Evolutionary conservation across 2,888 invertebrate genomes (phyloP).

Genomic region (Ferdinandea cuprea): DNA sequence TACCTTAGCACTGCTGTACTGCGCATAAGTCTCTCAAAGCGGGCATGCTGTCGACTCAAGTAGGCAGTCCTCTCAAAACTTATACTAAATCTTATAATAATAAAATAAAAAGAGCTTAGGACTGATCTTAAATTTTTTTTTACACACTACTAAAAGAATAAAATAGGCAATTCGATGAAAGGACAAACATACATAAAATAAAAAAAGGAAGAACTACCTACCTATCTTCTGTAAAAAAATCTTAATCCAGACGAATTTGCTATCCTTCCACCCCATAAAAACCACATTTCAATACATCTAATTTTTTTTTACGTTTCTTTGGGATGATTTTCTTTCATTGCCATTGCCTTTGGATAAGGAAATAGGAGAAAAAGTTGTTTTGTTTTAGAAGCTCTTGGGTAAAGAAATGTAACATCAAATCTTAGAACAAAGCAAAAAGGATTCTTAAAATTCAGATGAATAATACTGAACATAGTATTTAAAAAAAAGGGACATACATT

Average conservation of each 20-base stretch:
- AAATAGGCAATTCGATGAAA: slow-evolving; percentile 18
- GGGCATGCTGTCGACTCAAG: neutral
- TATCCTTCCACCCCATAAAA: slow-evolving; percentile 65
- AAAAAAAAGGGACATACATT: slow-evolving; percentile 35
- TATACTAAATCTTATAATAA: neutral
- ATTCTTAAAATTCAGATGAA: slow-evolving; percentile 56
- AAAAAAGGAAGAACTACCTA: slow-evolving; percentile 18
- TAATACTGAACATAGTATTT: slow-evolving; percentile 48
- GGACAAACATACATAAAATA: slow-evolving; percentile 5
- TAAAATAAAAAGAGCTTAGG: neutral
- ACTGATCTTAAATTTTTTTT: slow-evolving; percentile 3
- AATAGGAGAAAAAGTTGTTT: slow-evolving; percentile 27
- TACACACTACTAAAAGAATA: slow-evolving; percentile 22
- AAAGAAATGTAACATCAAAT: slow-evolving; percentile 56
- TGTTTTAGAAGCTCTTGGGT: slow-evolving; percentile 52
- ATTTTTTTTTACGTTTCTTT: slow-evolving; percentile 41
- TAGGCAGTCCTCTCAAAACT: neutral
- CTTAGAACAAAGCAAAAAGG: slow-evolving; percentile 62
- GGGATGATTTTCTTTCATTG: slow-evolving; percentile 44
- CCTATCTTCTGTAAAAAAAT: slow-evolving; percentile 33
- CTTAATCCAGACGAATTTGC: slow-evolving; percentile 54
- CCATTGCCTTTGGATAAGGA: slow-evolving; percentile 42
- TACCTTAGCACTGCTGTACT: too few relatives aligned
- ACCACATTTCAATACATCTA: slow-evolving; percentile 57
- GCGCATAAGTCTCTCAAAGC: too few relatives aligned